Conservation (phyloP, 2,113 vertebrate genomes). For the Monopterus albus region DNA sequence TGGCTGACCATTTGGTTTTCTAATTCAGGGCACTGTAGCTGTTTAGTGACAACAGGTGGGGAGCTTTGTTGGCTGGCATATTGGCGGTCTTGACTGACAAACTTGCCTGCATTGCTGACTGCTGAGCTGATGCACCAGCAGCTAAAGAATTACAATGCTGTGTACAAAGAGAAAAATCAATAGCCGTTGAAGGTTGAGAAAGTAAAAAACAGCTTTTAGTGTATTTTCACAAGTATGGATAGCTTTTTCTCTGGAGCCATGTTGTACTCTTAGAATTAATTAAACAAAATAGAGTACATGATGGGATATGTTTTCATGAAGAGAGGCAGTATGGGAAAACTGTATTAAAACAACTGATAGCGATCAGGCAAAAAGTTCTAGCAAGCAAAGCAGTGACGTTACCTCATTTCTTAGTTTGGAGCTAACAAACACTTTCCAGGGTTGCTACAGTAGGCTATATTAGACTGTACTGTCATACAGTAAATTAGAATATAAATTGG, state of each 20-base stretch:
- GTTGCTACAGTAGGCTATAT: background rate
- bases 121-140: slow-evolving; percentile 25
- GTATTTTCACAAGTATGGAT: slow-evolving; percentile 24
- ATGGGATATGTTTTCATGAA: background rate
- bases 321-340: slow-evolving; percentile 9
- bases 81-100: slow-evolving; percentile 48
- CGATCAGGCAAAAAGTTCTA: slow-evolving; percentile 9
- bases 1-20: too few relatives aligned
- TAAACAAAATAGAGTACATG: slow-evolving; percentile 25
- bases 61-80: slow-evolving; percentile 28
- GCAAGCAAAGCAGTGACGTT: slow-evolving; percentile 10
- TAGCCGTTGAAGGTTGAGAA: slow-evolving; percentile 44
- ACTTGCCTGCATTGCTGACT: slow-evolving; percentile 31
- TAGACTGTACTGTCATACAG: too few relatives aligned
- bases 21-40: slow-evolving; percentile 11
- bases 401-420: slow-evolving; percentile 1
- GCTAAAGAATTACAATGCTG: slow-evolving; percentile 40
- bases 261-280: slow-evolving; percentile 25
- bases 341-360: slow-evolving; percentile 19
- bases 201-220: slow-evolving; percentile 43
- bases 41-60: slow-evolving; percentile 29
- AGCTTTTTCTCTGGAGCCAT: slow-evolving; percentile 18
- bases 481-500: too few relatives aligned
- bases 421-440: background rate
- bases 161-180: slow-evolving; percentile 49